phyloP scores from a whole-genome alignment of 2,113 vertebrate species.

The Psilopsiagon aurifrons region DNA sequence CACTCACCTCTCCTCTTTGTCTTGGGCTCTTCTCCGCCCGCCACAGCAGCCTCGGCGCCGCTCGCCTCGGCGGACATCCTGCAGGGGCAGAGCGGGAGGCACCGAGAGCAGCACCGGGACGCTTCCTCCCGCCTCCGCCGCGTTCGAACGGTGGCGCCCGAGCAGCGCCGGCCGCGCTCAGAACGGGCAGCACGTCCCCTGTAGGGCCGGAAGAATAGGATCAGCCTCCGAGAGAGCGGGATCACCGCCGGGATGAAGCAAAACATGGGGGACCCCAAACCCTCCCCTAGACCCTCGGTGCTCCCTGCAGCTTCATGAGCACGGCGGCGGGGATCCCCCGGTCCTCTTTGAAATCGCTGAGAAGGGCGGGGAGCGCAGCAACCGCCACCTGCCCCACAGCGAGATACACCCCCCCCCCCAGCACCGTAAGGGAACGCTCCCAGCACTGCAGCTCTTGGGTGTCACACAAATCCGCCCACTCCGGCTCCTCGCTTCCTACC shows the following conservation, averaged over 20 bases:
- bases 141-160: background rate
- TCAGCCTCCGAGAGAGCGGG: background rate
- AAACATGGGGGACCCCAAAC: rapidly evolving
- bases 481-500: background rate
- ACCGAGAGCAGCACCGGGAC: no score
- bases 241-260: background rate
- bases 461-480: background rate
- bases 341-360: rapidly evolving
- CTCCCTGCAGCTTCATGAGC: no score
- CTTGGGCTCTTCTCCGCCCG: rapidly evolving
- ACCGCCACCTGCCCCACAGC: rapidly evolving
- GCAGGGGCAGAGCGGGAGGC: background rate
- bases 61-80: background rate
- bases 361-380: background rate
- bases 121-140: background rate
- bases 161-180: background rate
- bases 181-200: background rate
- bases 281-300: rapidly evolving
- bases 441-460: rapidly evolving
- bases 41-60: rapidly evolving
- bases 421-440: background rate
- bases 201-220: background rate
- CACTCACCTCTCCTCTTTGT: background rate
- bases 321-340: no score
- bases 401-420: background rate